Evolutionary conservation across 2,113 vertebrate species (phyloP), one percentile per base, ranked within the genome.

Genomic region (Piprites chloris): DNA sequence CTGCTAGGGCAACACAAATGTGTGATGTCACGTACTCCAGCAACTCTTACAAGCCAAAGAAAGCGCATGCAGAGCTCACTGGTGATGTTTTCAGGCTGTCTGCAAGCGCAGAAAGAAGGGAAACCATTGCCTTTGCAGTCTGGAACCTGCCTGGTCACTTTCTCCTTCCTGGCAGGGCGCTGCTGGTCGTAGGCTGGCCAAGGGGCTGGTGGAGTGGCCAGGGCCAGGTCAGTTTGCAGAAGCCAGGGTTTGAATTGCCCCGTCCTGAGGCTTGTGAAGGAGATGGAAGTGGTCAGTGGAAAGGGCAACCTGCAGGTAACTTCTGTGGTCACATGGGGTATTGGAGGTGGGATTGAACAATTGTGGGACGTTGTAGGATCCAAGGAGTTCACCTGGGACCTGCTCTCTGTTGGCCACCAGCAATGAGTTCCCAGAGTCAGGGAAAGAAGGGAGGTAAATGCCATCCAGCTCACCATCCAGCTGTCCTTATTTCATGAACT

Each of bases 361-460:
- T 30, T n/a, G n/a, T n/a, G n/a, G n/a, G n/a, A 0, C 11, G 2
- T 10, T 1, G 33, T 0, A 0, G 26, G 22, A 68, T 62, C 52
- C 24, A 20, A 18, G 39, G 39, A 5, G 23, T 24, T 68, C 41
- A 22, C 66, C 23, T 7, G 3, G 18, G 16, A 26, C 58, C 22
- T 65, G 49, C 53, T 89, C 26, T 16, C 28, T 19, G 10, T 5
- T 72, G 71, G 26, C 30, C 44, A 56, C 44, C 41, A 78, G 63
- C 53, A 56, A 4, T 10, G 41, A 42, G 26, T 8, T 78, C 24
- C 32, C 23, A 5, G 7, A 4, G 24, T 19, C 42, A 68, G 42
- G 28, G 28, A 49, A 69, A 50, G 55, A 26, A 26, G 14, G 42
- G 28, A 17, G 20, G n/a, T 19, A 14, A n/a, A 18, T 1, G 1